Conservation (phyloP, 2,113 vertebrate species). For the Ailuropoda melanoleuca region DNA sequence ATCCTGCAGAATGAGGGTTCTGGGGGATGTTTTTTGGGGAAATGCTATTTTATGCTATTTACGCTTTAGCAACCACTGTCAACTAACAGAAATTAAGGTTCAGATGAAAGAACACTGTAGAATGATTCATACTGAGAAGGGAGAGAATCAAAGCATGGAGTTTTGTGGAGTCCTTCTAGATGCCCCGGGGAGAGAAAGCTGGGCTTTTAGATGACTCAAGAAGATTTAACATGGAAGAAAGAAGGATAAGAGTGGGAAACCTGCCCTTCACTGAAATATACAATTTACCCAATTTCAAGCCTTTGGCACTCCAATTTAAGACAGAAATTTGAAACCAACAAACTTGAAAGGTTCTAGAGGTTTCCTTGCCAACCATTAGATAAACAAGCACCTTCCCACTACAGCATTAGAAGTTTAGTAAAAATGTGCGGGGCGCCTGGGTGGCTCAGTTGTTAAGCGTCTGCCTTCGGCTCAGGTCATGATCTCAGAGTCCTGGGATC, state of each 20-base stretch:
- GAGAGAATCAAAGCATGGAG: neutral
- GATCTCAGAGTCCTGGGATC: no score
- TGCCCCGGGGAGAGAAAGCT: neutral
- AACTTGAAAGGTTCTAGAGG: neutral
- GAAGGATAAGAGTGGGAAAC: neutral
- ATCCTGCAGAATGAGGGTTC: neutral
- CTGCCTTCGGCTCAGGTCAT: no score
- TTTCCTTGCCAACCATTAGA: neutral
- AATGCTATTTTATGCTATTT: neutral
- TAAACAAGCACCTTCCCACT: neutral
- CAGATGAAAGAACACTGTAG: neutral
- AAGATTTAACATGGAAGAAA: neutral
- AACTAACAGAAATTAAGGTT: neutral
- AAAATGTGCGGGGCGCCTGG: neutral
- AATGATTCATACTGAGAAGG: neutral
- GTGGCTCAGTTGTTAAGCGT: no score
- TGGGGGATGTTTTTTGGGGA: neutral
- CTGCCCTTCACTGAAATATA: neutral
- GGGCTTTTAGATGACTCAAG: neutral
- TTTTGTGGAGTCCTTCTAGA: neutral
- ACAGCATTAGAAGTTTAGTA: neutral
- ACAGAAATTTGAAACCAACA: neutral
- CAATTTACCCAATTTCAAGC: neutral
- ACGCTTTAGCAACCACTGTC: neutral
- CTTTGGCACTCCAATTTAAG: neutral